Conservation (phyloP, 2,888 invertebrate species). For the Hydrotaea diabolus region DNA sequence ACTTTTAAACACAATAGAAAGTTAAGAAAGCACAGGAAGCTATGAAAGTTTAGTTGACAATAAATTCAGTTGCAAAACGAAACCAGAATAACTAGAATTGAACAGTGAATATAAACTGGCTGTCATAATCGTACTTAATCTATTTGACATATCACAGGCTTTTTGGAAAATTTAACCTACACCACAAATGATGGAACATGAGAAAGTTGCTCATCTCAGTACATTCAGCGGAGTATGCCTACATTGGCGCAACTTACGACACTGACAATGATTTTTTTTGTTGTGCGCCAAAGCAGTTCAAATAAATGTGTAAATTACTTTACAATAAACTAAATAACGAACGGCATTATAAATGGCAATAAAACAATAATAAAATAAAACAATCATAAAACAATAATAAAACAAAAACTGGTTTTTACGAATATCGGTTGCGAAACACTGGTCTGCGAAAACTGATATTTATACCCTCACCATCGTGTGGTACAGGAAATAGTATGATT, state of each 20-base stretch:
- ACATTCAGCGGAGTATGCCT: not conserved
- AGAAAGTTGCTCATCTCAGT: not conserved
- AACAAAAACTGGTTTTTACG: not conserved
- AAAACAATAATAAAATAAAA: not conserved
- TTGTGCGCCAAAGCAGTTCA: not conserved
- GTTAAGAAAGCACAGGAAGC: no score
- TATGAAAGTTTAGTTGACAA: no score
- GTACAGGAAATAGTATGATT: no score
- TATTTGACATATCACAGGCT: not conserved
- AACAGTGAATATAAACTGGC: no score
- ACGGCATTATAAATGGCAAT: not conserved
- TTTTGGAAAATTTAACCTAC: not conserved
- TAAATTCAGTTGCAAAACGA: no score
- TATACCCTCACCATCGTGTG: no score
- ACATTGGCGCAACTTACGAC: slow-evolving; percentile 11
- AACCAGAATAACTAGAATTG: no score
- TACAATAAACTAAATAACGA: not conserved
- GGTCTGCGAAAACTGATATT: no score
- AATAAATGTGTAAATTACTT: not conserved
- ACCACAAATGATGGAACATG: not conserved
- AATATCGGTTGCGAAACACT: not conserved
- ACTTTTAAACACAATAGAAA: no score
- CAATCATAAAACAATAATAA: no score
- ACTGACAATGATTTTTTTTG: slow-evolving; percentile 31
- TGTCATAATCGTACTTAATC: not conserved